Conservation (phyloP, 92 coral and sea anemone genomes). For the Zoanthus sociatus region DNA sequence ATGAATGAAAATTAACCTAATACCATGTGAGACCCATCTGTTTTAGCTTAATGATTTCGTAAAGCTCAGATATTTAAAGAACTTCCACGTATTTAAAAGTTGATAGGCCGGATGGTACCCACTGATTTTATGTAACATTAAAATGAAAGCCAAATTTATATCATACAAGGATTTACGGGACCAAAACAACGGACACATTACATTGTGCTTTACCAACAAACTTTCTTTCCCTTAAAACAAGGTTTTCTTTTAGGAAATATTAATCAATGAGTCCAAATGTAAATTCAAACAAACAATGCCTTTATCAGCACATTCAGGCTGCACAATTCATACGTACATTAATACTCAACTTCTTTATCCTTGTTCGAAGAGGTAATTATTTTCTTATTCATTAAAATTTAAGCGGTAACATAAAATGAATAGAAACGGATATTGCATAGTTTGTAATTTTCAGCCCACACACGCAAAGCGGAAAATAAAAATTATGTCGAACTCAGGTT, state of each 20-base stretch:
- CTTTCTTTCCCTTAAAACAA: too few species aligned
- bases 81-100: neutral
- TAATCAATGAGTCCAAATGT: too few species aligned
- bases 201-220: too few species aligned
- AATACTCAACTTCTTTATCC: neutral
- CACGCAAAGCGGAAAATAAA: constrained; percentile 7
- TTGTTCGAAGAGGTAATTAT: neutral
- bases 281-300: too few species aligned
- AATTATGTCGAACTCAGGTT: neutral
- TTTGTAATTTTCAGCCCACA: constrained; percentile 11
- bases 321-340: too few species aligned
- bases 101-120: neutral
- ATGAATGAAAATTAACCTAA: neutral
- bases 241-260: too few species aligned
- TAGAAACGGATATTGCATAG: constrained; percentile 21
- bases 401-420: neutral
- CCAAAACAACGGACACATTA: neutral
- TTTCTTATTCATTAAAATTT: neutral
- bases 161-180: neutral
- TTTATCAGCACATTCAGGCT: too few species aligned
- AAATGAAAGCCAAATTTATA: neutral
- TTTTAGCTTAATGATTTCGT: neutral
- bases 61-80: neutral
- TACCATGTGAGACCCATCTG: neutral
- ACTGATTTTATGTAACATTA: neutral